Percentiles rank a stretch among this genome's conserved stretches.
Evolutionary conservation across 2,113 vertebrate genomes (phyloP).

Genomic region (Rhadina sibilatrix): DNA sequence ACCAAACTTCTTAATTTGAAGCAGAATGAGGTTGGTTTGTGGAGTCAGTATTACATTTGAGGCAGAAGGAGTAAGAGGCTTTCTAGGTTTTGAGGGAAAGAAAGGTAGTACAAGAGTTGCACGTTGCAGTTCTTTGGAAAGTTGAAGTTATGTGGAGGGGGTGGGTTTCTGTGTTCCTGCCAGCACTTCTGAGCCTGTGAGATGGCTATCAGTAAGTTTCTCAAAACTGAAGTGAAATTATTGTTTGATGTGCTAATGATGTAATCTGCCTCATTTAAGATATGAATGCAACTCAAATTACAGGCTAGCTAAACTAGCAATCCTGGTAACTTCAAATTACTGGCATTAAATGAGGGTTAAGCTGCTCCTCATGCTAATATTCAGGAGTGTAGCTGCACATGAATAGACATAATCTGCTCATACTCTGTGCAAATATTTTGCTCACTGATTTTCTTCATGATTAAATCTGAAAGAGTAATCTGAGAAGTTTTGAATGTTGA

Average conservation of each 20-base stretch:
- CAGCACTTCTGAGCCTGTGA: not conserved
- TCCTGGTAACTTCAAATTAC: not conserved
- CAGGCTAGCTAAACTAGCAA: not conserved
- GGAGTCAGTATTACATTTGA: not conserved
- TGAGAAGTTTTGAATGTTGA: not conserved
- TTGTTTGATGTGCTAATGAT: not conserved
- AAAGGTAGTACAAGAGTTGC: not conserved
- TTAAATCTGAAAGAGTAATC: not conserved
- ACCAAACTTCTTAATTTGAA: not conserved
- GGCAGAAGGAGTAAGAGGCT: not conserved
- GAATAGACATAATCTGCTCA: not conserved
- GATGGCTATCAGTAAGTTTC: not conserved
- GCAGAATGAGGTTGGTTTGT: not conserved
- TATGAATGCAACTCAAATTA: not conserved
- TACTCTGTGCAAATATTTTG: not conserved
- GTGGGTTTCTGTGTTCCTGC: not conserved
- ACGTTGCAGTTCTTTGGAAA: not conserved
- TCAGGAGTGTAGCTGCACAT: not conserved
- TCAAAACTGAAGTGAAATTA: not conserved
- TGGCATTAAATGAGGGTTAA: not conserved
- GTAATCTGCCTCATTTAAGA: not conserved
- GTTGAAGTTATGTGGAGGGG: not conserved
- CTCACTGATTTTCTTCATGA: not conserved
- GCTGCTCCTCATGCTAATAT: not conserved
- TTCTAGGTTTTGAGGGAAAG: not conserved